Base-by-base conservation (phyloP, 2,888 invertebrate species). In the Ophion obscuratus region DNA sequence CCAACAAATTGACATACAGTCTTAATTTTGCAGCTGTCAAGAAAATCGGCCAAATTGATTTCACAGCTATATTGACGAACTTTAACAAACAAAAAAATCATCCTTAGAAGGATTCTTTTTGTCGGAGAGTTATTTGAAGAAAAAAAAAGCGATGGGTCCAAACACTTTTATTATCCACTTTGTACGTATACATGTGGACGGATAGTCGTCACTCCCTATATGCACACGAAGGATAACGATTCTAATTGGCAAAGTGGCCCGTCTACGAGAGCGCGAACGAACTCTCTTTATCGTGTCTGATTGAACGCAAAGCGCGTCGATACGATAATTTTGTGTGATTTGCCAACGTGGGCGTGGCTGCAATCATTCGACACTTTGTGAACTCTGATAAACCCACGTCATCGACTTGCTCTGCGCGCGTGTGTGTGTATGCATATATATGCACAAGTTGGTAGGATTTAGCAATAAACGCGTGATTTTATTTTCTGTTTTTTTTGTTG, bases 241-340 rank as follows among this genome's bases (percentile, higher is more conserved):
- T 73, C 66, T 73, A 76, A 85, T 80, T 76, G 66, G 64, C 85
- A 67, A 80, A 85, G 47, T 70, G n/a, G 47, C 24, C 61, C n/a
- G 71, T 73, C 66, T 66, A 66, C 14, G 47, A 47, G 47, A 59
- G 66, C 57, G n/a, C 70, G 73, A 71, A 62, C 36, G 76, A 62
- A 62, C 70, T 74, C 74, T 61, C 74, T 24, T 66, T 61, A 67
- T 76, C 44, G 64, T 71, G 66, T 76, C 62, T 77, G 80, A 84
- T 84, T 73, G 83, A 85, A 73, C 44, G 78, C 64, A 66, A 81
- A 75, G 53, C 82, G 71, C 70, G 70, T 77, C 80, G 81, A 77
- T 81, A 61, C 68, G 83, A 80, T 76, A 77, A 85, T 85, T 85
- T 80, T 61, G 57, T 47, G 47, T 47, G 76, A 85, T 85, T 85